These are phyloP conservation scores for Coecobrya sp. DNA, from an alignment of 2,888 invertebrate species.

Conservation along the genomic window DNA sequence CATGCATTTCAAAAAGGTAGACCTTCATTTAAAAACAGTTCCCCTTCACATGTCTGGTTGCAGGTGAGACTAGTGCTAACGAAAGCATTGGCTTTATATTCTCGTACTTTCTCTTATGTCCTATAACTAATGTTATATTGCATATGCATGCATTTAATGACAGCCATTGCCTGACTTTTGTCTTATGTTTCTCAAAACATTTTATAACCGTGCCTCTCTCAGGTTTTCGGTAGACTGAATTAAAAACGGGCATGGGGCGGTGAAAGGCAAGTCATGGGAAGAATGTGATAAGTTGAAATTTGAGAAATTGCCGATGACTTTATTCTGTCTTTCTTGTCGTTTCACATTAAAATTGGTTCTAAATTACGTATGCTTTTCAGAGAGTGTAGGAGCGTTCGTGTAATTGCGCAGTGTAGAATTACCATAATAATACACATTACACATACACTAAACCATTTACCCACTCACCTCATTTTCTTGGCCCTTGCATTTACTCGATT, in stretches of 20 bases:
- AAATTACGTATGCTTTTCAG: not conserved
- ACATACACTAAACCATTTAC: not conserved
- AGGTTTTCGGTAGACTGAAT: too few species aligned
- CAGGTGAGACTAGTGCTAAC: not conserved
- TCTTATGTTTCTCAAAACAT: not conserved
- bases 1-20: not conserved
- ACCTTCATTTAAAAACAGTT: not conserved
- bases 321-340: not conserved
- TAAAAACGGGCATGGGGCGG: too few species aligned
- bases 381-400: not conserved
- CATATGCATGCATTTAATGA: not conserved
- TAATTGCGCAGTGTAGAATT: not conserved
- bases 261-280: too few species aligned
- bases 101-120: not conserved
- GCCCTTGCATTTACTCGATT: not conserved
- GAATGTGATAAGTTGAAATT: not conserved
- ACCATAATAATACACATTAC: not conserved
- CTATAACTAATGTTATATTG: not conserved
- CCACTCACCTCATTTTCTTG: not conserved
- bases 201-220: not conserved
- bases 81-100: not conserved
- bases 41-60: not conserved
- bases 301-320: slow-evolving; percentile 13
- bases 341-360: not conserved
- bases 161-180: not conserved